Percentiles rank a stretch among this genome's conserved stretches.
These are phyloP conservation scores for Drosophila suzukii DNA, from an alignment of 1,140 invertebrate species.

Conservation along the genomic window DNA sequence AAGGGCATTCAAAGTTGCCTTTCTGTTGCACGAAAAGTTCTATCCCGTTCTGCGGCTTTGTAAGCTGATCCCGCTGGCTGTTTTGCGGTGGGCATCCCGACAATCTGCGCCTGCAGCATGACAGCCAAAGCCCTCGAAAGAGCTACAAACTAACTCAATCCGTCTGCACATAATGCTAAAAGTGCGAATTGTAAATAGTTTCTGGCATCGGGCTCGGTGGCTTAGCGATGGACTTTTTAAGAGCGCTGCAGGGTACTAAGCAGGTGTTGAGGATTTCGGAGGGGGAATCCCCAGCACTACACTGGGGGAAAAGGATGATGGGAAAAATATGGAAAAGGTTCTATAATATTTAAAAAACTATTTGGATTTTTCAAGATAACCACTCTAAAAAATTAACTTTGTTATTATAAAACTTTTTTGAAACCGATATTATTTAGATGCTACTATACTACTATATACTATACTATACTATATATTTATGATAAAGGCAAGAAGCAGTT, in stretches of 20 bases:
- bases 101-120: constrained; percentile 7
- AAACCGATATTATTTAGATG: too few species aligned
- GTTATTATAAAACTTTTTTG: too few species aligned
- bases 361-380: too few species aligned
- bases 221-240: constrained; percentile 38
- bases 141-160: constrained; percentile 62
- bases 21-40: constrained; percentile 9
- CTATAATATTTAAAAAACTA: too few species aligned
- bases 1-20: constrained; percentile 41
- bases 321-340: too few species aligned
- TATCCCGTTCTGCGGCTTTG: constrained; percentile 30
- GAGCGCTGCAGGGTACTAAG: constrained; percentile 17
- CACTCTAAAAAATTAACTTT: too few species aligned
- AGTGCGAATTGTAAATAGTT: constrained; percentile 77
- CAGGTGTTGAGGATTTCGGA: constrained; percentile 11
- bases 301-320: background rate
- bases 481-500: too few species aligned
- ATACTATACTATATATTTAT: too few species aligned
- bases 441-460: too few species aligned
- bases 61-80: constrained; percentile 46
- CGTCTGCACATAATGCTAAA: constrained; percentile 58
- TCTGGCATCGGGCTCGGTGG: constrained; percentile 33
- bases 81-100: constrained; percentile 40
- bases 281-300: background rate
- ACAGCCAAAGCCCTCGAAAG: constrained; percentile 10